Percentiles rank a stretch among this genome's conserved stretches.
phyloP scores from a whole-genome alignment of 2,797 vertebrate genomes.

The Chelidonichthys spinosus region DNA sequence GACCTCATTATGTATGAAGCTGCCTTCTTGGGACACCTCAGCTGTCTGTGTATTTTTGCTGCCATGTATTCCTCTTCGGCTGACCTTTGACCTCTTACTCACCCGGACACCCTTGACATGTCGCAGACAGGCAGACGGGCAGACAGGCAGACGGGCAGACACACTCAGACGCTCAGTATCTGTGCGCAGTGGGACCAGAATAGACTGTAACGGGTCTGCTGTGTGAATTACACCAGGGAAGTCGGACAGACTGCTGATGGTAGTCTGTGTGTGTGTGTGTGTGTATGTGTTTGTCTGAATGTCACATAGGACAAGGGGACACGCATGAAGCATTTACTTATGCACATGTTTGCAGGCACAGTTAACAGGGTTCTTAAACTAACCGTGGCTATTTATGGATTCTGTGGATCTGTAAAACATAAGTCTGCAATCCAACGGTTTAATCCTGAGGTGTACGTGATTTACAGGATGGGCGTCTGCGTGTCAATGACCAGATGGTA shows the following conservation, averaged over 20 bases:
- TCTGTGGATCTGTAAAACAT: background rate
- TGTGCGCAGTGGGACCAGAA: slow-evolving; percentile 8
- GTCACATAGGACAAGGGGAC: background rate
- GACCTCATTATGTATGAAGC: background rate
- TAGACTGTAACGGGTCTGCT: slow-evolving; percentile 19
- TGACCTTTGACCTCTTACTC: slow-evolving; percentile 39
- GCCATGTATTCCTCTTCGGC: slow-evolving; percentile 6
- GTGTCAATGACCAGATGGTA: slow-evolving; percentile 93
- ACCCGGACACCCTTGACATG: slow-evolving; percentile 24
- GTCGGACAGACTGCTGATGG: slow-evolving; percentile 26
- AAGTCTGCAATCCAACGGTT: background rate
- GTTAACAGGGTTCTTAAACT: background rate
- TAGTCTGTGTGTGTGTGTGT: background rate
- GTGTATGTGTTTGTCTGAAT: background rate
- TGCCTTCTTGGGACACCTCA: slow-evolving; percentile 1
- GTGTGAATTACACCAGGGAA: slow-evolving; percentile 19
- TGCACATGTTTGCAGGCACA: background rate
- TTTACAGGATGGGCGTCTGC: slow-evolving; percentile 91
- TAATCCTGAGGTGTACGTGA: background rate
- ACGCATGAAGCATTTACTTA: background rate
- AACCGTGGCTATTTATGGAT: background rate
- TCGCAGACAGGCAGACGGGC: slow-evolving; percentile 1
- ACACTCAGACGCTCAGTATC: slow-evolving; percentile 8
- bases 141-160: background rate
- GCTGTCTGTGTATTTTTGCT: slow-evolving; percentile 28